Evolutionary conservation across 1,140 invertebrate species (phyloP).

Genomic region (Microplitis demolitor): DNA sequence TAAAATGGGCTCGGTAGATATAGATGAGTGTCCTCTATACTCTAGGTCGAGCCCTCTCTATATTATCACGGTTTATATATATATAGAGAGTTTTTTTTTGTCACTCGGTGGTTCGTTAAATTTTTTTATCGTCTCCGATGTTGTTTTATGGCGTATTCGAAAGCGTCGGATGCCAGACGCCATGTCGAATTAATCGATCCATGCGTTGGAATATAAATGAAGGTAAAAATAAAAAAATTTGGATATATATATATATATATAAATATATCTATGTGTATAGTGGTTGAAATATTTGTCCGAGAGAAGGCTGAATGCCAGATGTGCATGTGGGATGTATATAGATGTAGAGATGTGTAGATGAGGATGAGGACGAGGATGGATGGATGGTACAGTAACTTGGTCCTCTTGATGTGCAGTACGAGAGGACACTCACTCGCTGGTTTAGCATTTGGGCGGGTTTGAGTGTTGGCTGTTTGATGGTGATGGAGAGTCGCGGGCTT

Average conservation of each 20-base stretch:
- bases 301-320: too few species aligned
- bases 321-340: too few species aligned
- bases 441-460: too few species aligned
- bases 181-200: slow-evolving; percentile 15
- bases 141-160: neutral
- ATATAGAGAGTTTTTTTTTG: neutral
- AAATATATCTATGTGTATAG: too few species aligned
- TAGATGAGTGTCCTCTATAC: neutral
- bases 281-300: neutral
- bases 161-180: neutral
- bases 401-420: too few species aligned
- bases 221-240: neutral
- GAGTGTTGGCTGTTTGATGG: too few species aligned
- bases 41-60: neutral
- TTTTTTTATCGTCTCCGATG: neutral
- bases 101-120: neutral
- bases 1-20: neutral
- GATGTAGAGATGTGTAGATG: too few species aligned
- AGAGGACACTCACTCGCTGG: too few species aligned
- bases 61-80: neutral
- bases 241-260: too few species aligned
- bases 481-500: neutral
- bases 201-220: neutral
- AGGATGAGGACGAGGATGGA: too few species aligned
- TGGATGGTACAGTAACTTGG: too few species aligned